Conservation (phyloP, 2,888 invertebrate genomes). For the Lasioglossum figueresi region DNA sequence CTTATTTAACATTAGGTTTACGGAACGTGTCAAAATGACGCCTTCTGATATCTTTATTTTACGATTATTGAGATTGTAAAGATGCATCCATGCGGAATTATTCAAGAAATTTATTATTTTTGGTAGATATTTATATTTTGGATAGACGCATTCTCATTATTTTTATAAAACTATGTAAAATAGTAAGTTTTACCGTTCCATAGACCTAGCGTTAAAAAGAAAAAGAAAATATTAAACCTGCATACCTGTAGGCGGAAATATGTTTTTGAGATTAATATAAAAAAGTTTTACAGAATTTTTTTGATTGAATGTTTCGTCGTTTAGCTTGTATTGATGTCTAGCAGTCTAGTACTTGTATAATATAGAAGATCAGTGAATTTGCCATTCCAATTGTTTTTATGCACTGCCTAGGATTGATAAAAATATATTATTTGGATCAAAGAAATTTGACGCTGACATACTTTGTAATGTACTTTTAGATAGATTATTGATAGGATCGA, state of each 20-base stretch:
- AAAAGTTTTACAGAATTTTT: neutral
- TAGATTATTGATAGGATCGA: conserved; percentile 71
- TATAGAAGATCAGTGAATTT: conserved; percentile 57
- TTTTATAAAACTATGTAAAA: neutral
- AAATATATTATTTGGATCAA: conserved; percentile 55
- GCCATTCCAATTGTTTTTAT: conserved; percentile 55
- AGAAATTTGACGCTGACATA: conserved; percentile 72
- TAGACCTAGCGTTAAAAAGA: neutral
- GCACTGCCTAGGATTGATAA: conserved; percentile 60
- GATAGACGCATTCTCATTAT: too few relatives aligned
- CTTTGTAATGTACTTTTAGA: conserved; percentile 61
- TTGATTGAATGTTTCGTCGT: neutral
- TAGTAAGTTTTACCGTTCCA: neutral
- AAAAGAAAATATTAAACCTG: neutral
- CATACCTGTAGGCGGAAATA: neutral
- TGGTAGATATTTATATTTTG: too few relatives aligned
- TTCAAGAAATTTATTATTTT: too few relatives aligned
- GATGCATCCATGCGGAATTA: too few relatives aligned
- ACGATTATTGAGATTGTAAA: too few relatives aligned
- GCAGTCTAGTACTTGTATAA: conserved; percentile 66
- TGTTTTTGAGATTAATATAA: neutral
- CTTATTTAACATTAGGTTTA: too few relatives aligned
- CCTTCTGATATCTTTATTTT: too few relatives aligned
- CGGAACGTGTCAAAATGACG: too few relatives aligned
- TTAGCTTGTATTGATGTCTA: conserved; percentile 44